Evolutionary conservation across 2,888 invertebrate species (phyloP), one percentile per base, ranked within the genome.

Genomic region (Eupeodes latifasciatus): DNA sequence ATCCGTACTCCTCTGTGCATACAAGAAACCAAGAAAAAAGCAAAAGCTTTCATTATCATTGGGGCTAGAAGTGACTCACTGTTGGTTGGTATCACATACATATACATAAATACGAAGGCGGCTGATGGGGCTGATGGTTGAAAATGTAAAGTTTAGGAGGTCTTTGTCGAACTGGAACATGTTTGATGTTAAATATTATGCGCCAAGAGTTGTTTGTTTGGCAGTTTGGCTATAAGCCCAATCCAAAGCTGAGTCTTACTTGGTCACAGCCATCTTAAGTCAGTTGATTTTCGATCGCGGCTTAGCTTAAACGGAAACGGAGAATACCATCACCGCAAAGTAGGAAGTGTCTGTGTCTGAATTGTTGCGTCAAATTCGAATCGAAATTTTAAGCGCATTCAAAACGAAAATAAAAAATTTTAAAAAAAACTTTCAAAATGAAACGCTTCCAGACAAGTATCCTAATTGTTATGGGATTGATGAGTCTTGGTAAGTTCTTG

Each of bases 401-500:
- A 16, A 36, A 51, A 74, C 27, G 27, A 51, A 49, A 62, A 4
- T 34, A 27, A 14, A 27, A 74, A 53, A 62, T 19, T n/a, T n/a
- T n/a, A n/a, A 59, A 62, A 78, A 76, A 40, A 64, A 76, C 19
- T 44, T 36, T 49, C 36, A 91, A 75, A 10, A 92, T 92, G 92
- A 89, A 90, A 84, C 89, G 89, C 44, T 69, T 90, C 66, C 90
- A 90, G 85, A 75, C 90, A 53, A 91, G 90, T 90, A 72, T 87
- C 76, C 67, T 92, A 75, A 90, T 92, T 85, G 85, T 91, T 90
- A 90, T 92, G 87, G 91, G 90, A 67, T 72, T 90, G 53, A 62
- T 90, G 40, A 90, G 90, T 78, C 90, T 89, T 53, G 92, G 92
- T 92, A 91, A 92, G 92, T 92, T 36, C 27, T 69, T 5, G 4